Base-by-base conservation (phyloP, 2,113 vertebrate species). In the Carlito syrichta region DNA sequence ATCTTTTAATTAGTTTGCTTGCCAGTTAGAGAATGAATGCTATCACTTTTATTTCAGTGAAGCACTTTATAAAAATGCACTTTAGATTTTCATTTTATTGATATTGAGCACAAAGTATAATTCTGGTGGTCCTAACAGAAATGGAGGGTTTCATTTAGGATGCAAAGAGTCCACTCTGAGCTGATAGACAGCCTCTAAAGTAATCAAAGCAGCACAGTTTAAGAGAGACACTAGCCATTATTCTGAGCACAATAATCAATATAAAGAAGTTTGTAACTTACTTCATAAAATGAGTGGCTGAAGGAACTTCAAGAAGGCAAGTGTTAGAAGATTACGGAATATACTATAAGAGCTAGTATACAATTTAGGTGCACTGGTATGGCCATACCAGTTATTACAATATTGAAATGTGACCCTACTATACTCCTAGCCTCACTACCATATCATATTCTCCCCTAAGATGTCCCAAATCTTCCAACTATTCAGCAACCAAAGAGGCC, bases 1-100 rank as follows among this genome's bases (percentile, higher is more conserved):
- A 88, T 91, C 32, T 89, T 91, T 96, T 95, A 60, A 95, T 95
- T 86, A 66, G 40, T 81, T 79, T 89, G 35, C 40, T 89, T 74
- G 56, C 62, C 82, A 89, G 6, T 20, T 54, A 58, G 32, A 88
- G 40, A 83, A 89, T 40, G 27, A 77, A 86, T 68, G 40, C 40
- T 74, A 17, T 94, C 19, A 78, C 86, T 92, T 95, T 50, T 45
- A 30, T 73, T 90, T 85, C 66, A 71, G 2, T 52, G 32, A 86
- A 71, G 17, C 38, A 83, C 54, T 89, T 97, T 58, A 52, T 81
- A 79, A 76, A 86, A 86, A 87, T 63, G 38, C 66, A 78, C 43
- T n/a, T 45, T 43, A 52, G 52, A 56, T 68, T 82, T 94, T 93
- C 81, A 74, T 83, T 94, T 91, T 86, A 48, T 48, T 50, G 71